A percentile compares a stretch with the other conserved stretches of the same genome.
Evolutionary conservation across 2,888 invertebrate genomes (phyloP).

Genomic region (Latrodectus hesperus): DNA sequence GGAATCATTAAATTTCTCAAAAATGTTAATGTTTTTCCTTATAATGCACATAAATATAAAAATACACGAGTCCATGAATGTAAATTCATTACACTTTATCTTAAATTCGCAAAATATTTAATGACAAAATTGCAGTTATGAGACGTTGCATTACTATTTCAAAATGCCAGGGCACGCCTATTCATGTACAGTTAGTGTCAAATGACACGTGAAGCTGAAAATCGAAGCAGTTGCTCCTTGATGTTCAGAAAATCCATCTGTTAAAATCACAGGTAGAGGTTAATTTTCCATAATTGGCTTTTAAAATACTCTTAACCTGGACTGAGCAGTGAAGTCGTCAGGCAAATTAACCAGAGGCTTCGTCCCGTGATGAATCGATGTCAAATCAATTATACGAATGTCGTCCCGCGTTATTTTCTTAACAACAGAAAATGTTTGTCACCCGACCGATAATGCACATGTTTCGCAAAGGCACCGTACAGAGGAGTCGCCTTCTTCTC

Average conservation of each 20-base stretch:
- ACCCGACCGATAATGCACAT: conserved; percentile 44
- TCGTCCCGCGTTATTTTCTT: conserved; percentile 53
- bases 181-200: background rate
- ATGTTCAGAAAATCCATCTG: background rate
- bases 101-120: background rate
- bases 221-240: too few relatives aligned
- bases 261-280: conserved; percentile 42
- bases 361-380: conserved; percentile 50
- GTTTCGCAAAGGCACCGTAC: conserved; percentile 24
- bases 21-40: too few relatives aligned
- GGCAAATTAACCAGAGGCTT: conserved; percentile 42
- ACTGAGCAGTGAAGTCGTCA: background rate
- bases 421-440: conserved; percentile 35
- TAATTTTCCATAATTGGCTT: conserved; percentile 30
- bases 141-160: background rate
- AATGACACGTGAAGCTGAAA: background rate
- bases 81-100: too few relatives aligned
- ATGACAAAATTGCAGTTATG: background rate
- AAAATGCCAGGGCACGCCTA: background rate
- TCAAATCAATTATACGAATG: conserved; percentile 58
- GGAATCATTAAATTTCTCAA: too few relatives aligned
- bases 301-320: conserved; percentile 51
- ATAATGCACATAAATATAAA: too few relatives aligned
- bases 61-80: too few relatives aligned
- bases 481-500: conserved; percentile 10